These are phyloP conservation scores for Panzeria rudis DNA, from an alignment of 2,888 invertebrate genomes.

Conservation along the genomic window DNA sequence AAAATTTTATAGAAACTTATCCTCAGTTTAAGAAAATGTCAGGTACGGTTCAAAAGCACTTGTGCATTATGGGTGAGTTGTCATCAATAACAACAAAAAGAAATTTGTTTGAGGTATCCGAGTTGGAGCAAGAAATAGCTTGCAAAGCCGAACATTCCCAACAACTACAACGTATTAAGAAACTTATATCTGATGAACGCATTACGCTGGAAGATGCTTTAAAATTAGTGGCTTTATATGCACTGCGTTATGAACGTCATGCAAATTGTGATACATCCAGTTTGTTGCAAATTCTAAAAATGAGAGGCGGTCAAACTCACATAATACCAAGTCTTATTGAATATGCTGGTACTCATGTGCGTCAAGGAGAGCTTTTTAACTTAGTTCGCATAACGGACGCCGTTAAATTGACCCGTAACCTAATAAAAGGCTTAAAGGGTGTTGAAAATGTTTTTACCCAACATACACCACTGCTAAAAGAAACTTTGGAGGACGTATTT, in stretches of 20 bases:
- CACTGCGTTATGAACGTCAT: constrained; percentile 95
- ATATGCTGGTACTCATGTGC: constrained; percentile 92
- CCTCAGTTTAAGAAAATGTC: constrained; percentile 99
- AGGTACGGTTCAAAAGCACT: constrained; percentile 98
- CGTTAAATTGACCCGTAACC: constrained; percentile 88
- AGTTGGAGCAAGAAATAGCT: constrained; percentile 96
- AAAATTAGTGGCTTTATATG: constrained; percentile 95
- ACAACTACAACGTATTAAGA: constrained; percentile 91
- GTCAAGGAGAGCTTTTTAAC: constrained; percentile 93
- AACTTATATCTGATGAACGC: constrained; percentile 90
- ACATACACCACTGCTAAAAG: constrained; percentile 95
- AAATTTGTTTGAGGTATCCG: constrained; percentile 94
- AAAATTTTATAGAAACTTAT: constrained; percentile 98
- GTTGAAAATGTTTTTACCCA: constrained; percentile 99
- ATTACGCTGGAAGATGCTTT: constrained; percentile 91
- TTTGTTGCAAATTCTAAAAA: constrained; percentile 89
- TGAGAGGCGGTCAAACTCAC: constrained; percentile 88
- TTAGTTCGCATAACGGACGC: constrained; percentile 96
- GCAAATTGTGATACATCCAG: constrained; percentile 92
- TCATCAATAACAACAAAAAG: constrained; percentile 92
- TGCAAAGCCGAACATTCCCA: constrained; percentile 93
- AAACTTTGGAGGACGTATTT: constrained; percentile 94
- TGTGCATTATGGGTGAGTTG: constrained; percentile 97
- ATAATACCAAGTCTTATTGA: constrained; percentile 88
- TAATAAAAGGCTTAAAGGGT: constrained; percentile 90